A percentile compares a stretch with the other conserved stretches of the same genome.
Evolutionary conservation across 2,797 vertebrate species (phyloP).

Genomic region (Poecilia picta): DNA sequence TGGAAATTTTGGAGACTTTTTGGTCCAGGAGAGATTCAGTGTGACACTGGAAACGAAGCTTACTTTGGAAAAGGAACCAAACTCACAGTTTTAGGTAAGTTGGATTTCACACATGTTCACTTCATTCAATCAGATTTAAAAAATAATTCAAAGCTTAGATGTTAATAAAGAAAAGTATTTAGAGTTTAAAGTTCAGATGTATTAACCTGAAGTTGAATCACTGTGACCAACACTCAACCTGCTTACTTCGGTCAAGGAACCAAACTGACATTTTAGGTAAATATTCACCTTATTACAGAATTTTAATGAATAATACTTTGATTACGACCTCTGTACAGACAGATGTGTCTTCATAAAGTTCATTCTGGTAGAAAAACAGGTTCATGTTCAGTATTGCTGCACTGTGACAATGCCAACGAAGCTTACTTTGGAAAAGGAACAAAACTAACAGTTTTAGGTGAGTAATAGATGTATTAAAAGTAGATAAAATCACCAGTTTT

Average conservation of each 20-base stretch:
- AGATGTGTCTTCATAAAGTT: background rate
- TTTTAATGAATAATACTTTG: background rate
- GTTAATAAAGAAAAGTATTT: background rate
- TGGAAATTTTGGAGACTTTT: slow-evolving; percentile 48
- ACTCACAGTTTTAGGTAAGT: slow-evolving; percentile 72
- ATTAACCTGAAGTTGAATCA: slow-evolving; percentile 44
- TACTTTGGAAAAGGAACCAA: slow-evolving; percentile 74
- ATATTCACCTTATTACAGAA: slow-evolving; percentile 18
- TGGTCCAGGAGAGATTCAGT: slow-evolving; percentile 35
- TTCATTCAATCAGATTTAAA: background rate
- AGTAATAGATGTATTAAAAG: slow-evolving; percentile 36
- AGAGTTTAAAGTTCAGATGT: slow-evolving; percentile 5
- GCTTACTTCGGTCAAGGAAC: slow-evolving; percentile 57
- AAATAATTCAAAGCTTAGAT: background rate
- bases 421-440: slow-evolving; percentile 41
- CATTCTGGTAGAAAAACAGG: background rate
- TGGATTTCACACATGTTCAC: background rate
- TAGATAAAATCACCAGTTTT: background rate
- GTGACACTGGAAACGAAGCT: slow-evolving; percentile 31
- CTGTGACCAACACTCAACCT: slow-evolving; percentile 46
- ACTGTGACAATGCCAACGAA: slow-evolving; percentile 59
- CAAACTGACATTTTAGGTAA: slow-evolving; percentile 48
- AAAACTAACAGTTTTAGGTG: slow-evolving; percentile 76
- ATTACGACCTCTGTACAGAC: background rate
- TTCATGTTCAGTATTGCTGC: slow-evolving; percentile 45